phyloP scores from a whole-genome alignment of 2,113 vertebrate species.

The Vimba vimba region DNA sequence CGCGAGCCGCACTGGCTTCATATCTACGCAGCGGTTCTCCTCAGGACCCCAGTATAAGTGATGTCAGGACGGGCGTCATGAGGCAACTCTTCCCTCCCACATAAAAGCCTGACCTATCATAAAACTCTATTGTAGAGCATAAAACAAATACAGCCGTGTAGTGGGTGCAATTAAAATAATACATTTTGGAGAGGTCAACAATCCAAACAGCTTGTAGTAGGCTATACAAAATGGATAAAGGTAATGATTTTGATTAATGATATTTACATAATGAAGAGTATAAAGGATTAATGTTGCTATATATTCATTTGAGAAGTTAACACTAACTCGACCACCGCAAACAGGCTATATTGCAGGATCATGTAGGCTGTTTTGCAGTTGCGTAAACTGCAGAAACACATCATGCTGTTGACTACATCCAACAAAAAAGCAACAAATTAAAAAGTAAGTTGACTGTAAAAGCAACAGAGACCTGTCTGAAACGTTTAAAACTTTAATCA shows the following conservation, averaged over 20 bases:
- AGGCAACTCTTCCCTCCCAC: slow-evolving; percentile 53
- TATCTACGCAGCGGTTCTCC: slow-evolving; percentile 68
- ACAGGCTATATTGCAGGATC: background rate
- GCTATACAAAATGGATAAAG: background rate
- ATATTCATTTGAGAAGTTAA: background rate
- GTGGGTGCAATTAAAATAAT: background rate
- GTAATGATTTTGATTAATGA: background rate
- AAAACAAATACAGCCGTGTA: slow-evolving; percentile 21
- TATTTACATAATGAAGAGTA: background rate
- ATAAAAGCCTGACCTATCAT: slow-evolving; percentile 41
- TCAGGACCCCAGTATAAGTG: slow-evolving; percentile 65
- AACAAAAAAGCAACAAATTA: background rate
- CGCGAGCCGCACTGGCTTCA: slow-evolving; percentile 67
- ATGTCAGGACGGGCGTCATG: slow-evolving; percentile 76
- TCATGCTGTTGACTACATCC: background rate
- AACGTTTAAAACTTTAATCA: slow-evolving; percentile 16
- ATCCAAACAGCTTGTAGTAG: background rate
- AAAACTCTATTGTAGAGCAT: background rate
- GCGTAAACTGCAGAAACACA: background rate
- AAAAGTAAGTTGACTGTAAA: background rate
- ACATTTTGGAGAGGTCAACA: background rate
- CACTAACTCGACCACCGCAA: background rate
- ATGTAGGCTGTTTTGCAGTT: background rate
- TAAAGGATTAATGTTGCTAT: background rate
- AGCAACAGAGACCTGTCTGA: background rate